Percentiles rank a stretch among this genome's conserved stretches.
Evolutionary conservation across 2,888 invertebrate species (phyloP).

Genomic region (Phyllotreta striolata): DNA sequence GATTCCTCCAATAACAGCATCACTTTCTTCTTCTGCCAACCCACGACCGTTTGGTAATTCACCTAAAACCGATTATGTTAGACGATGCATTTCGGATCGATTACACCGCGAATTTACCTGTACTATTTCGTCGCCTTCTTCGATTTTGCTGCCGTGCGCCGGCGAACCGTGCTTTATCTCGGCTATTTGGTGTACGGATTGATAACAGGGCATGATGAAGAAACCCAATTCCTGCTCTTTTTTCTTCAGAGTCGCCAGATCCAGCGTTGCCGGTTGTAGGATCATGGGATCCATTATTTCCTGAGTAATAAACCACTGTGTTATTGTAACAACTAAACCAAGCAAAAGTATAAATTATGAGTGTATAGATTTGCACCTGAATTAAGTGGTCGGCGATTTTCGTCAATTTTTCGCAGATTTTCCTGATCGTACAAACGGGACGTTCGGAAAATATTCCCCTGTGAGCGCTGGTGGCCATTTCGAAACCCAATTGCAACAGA

Average conservation of each 20-base stretch:
- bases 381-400: slow-evolving; percentile 86
- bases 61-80: slow-evolving; percentile 66
- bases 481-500: slow-evolving; percentile 80
- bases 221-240: slow-evolving; percentile 90
- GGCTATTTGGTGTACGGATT: slow-evolving; percentile 81
- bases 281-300: slow-evolving; percentile 89
- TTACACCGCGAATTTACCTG: slow-evolving; percentile 70
- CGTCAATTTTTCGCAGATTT: slow-evolving; percentile 77
- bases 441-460: slow-evolving; percentile 88
- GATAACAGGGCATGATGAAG: slow-evolving; percentile 85
- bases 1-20: slow-evolving; percentile 77
- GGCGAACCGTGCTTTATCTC: slow-evolving; percentile 92
- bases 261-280: slow-evolving; percentile 90
- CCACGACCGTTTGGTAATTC: slow-evolving; percentile 77
- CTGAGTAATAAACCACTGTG: slow-evolving; percentile 52
- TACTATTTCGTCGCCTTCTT: slow-evolving; percentile 95
- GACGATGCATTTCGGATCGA: too few relatives aligned
- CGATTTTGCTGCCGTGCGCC: slow-evolving; percentile 91
- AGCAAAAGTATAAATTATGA: too few relatives aligned
- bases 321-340: too few relatives aligned
- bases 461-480: slow-evolving; percentile 91
- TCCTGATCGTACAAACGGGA: slow-evolving; percentile 79
- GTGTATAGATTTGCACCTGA: too few relatives aligned
- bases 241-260: slow-evolving; percentile 86
- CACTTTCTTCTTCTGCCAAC: slow-evolving; percentile 84